These are phyloP conservation scores for Euschistus heros DNA, from an alignment of 1,140 invertebrate species.

Conservation along the genomic window DNA sequence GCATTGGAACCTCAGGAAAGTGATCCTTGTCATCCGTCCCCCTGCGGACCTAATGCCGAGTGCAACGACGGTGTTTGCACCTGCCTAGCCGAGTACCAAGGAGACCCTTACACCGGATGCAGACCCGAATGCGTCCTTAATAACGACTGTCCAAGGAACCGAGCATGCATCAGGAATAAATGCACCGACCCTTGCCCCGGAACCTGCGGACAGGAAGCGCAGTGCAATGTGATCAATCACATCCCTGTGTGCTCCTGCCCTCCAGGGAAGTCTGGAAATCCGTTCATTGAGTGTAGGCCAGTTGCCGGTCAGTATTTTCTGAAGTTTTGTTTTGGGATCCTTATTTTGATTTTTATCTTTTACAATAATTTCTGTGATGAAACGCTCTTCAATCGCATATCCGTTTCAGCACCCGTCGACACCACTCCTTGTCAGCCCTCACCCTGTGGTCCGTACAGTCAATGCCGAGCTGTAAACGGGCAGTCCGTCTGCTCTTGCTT, in stretches of 20 bases:
- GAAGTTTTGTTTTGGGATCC: too few relatives aligned
- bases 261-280: slow-evolving; percentile 39
- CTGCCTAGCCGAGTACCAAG: slow-evolving; percentile 48
- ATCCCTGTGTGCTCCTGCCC: slow-evolving; percentile 41
- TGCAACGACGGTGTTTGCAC: slow-evolving; percentile 50
- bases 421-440: slow-evolving; percentile 37
- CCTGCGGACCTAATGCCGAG: slow-evolving; percentile 59
- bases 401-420: slow-evolving; percentile 17
- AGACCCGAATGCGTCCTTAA: slow-evolving; percentile 52
- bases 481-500: slow-evolving; percentile 46
- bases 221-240: slow-evolving; percentile 50
- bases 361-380: too few relatives aligned
- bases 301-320: background rate
- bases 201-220: slow-evolving; percentile 56
- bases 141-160: slow-evolving; percentile 49
- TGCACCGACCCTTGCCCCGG: slow-evolving; percentile 66
- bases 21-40: slow-evolving; percentile 61
- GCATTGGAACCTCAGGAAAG: slow-evolving; percentile 22
- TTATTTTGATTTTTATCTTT: too few relatives aligned
- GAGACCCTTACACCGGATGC: slow-evolving; percentile 50
- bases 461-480: slow-evolving; percentile 45
- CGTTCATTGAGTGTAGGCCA: slow-evolving; percentile 34
- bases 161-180: slow-evolving; percentile 61
- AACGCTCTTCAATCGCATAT: too few relatives aligned
- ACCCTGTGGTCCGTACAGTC: slow-evolving; percentile 49